A percentile compares a stretch with the other conserved stretches of the same genome.
These are phyloP conservation scores for Cheilosia urbana DNA, from an alignment of 2,888 invertebrate genomes.

Conservation along the genomic window DNA sequence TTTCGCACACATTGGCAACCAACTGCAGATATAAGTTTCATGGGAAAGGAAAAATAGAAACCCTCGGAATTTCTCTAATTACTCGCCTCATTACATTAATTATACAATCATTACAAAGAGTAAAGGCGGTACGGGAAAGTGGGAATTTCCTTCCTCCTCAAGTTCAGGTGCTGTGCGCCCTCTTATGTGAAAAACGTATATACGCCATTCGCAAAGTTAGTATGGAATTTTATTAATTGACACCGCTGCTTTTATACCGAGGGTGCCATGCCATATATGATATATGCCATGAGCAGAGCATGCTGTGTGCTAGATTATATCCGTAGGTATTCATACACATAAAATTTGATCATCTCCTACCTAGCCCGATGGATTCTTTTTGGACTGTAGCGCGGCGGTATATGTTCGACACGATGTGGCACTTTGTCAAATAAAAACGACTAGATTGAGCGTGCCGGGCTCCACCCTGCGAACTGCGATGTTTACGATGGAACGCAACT, in stretches of 20 bases:
- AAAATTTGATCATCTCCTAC: not conserved
- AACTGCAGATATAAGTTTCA: not conserved
- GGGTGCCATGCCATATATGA: too few species aligned
- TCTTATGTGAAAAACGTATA: too few species aligned
- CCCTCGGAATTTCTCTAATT: constrained; percentile 57
- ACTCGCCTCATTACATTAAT: constrained; percentile 69
- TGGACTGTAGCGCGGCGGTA: constrained; percentile 18
- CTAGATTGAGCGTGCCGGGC: constrained; percentile 19
- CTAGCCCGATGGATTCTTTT: constrained; percentile 35
- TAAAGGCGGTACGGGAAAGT: not conserved
- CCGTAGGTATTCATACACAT: not conserved
- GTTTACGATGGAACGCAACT: constrained; percentile 20
- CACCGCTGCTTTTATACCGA: too few species aligned
- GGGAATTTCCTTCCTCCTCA: not conserved
- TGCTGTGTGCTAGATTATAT: not conserved
- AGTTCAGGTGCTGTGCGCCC: too few species aligned
- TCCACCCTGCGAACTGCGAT: not conserved
- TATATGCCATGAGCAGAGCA: not conserved
- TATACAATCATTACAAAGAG: constrained; percentile 39
- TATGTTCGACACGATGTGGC: constrained; percentile 49
- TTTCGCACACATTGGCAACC: not conserved
- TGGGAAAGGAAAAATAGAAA: constrained; percentile 7
- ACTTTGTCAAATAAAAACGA: constrained; percentile 68
- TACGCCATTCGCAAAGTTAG: too few species aligned
- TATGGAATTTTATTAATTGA: too few species aligned